Conservation (phyloP, 2,797 vertebrate species). For the Amazonetta brasiliensis region DNA sequence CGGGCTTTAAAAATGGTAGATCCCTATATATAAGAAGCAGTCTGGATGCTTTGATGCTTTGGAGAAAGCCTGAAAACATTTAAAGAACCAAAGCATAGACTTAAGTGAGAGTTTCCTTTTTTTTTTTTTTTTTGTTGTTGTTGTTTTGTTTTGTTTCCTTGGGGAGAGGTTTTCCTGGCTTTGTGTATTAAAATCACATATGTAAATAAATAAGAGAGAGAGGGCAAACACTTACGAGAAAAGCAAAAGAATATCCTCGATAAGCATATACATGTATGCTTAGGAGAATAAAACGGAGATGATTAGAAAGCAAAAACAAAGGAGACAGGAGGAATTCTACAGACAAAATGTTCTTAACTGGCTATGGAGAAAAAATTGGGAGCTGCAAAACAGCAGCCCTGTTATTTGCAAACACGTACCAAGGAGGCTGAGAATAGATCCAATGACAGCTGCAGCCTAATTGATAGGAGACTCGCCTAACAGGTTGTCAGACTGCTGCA, state of each 20-base stretch:
- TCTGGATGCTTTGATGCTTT: constrained; percentile 36
- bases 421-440: constrained; percentile 73
- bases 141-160: background rate
- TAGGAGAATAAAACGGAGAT: background rate
- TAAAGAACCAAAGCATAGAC: constrained; percentile 46
- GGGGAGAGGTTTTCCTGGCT: background rate
- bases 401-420: constrained; percentile 72
- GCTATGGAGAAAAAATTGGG: background rate
- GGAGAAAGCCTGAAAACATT: constrained; percentile 48
- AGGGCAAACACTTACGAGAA: background rate
- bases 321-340: constrained; percentile 26
- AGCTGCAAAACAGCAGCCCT: constrained; percentile 49
- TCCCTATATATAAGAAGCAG: constrained; percentile 12
- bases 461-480: constrained; percentile 75
- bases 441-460: constrained; percentile 76
- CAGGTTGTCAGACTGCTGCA: constrained; percentile 73
- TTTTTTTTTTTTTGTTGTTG: background rate
- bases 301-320: constrained; percentile 56
- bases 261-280: background rate
- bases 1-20: constrained; percentile 60
- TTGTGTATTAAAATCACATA: background rate
- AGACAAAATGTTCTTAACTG: constrained; percentile 56
- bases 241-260: background rate
- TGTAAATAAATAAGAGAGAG: too few species aligned
- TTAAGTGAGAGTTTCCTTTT: background rate